Percentiles rank a stretch among this genome's conserved stretches.
Conservation (phyloP, 2,888 invertebrate genomes). For the Stenodema calcarata region DNA sequence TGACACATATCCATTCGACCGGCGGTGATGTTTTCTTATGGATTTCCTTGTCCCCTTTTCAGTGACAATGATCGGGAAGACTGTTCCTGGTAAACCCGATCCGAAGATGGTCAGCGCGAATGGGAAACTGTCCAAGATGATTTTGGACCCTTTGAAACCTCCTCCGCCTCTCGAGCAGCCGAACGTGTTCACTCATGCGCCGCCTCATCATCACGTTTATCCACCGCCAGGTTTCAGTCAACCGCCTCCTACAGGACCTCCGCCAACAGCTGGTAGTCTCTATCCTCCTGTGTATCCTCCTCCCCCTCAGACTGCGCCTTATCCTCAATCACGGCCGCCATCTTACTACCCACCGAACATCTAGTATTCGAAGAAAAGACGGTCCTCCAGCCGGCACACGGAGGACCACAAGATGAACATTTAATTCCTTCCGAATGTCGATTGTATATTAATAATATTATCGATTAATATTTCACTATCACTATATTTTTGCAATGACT, state of each 20-base stretch:
- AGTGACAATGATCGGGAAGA: slow-evolving; percentile 35
- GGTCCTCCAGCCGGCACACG: neutral
- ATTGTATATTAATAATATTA: no score
- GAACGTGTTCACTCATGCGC: slow-evolving; percentile 40
- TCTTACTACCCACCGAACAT: slow-evolving; percentile 26
- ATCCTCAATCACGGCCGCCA: neutral
- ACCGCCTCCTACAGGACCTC: neutral
- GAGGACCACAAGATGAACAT: neutral
- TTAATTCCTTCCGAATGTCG: no score
- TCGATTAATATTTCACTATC: no score
- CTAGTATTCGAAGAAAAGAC: slow-evolving; percentile 6
- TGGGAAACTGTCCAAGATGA: slow-evolving; percentile 17
- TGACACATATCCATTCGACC: no score
- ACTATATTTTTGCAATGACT: no score
- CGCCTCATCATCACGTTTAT: slow-evolving; percentile 44
- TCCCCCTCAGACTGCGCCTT: neutral
- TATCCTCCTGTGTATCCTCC: slow-evolving; percentile 40
- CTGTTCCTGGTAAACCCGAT: neutral
- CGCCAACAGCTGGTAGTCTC: slow-evolving; percentile 43
- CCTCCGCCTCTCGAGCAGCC: slow-evolving; percentile 6
- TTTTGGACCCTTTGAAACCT: slow-evolving; percentile 29
- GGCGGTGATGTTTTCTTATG: no score
- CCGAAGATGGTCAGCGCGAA: neutral
- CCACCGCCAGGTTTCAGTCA: slow-evolving; percentile 7
- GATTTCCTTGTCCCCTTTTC: neutral